Percentiles rank a stretch among this genome's conserved stretches.
Evolutionary conservation across 2,797 vertebrate genomes (phyloP).

Genomic region (Gadopsis marmoratus): DNA sequence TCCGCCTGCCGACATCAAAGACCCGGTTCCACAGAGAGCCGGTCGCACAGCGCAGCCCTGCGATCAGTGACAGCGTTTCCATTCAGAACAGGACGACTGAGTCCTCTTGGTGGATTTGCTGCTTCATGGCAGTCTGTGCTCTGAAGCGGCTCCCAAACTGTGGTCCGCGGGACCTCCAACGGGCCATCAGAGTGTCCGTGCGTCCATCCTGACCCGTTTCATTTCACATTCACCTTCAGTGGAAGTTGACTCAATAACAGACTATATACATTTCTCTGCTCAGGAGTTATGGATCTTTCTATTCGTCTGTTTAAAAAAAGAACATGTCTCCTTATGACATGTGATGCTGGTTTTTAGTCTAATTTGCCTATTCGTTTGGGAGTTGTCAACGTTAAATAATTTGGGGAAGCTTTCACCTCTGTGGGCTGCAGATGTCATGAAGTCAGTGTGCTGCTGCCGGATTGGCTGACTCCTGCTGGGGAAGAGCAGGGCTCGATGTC

Average conservation of each 20-base stretch:
- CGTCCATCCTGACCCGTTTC: not conserved
- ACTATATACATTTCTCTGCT: not conserved
- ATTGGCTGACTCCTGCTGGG: constrained; percentile 80
- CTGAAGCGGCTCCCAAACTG: not conserved
- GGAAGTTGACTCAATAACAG: not conserved
- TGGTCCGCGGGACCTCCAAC: not conserved
- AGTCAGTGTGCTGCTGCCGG: constrained; percentile 83
- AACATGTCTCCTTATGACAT: not conserved
- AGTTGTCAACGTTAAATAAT: not conserved
- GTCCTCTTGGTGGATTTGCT: not conserved
- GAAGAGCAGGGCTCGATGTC: constrained; percentile 35
- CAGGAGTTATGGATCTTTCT: not conserved
- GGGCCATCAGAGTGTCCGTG: not conserved
- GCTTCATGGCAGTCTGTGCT: not conserved
- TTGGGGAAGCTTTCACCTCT: constrained; percentile 84
- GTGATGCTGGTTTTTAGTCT: not conserved
- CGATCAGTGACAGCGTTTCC: constrained; percentile 16
- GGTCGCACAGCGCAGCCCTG: not conserved
- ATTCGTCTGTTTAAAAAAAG: not conserved
- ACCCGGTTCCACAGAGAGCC: not conserved
- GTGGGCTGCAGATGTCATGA: constrained; percentile 88
- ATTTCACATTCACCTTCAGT: not conserved
- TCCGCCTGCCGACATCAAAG: constrained; percentile 67
- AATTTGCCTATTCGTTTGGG: constrained; percentile 5
- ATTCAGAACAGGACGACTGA: constrained; percentile 7